phyloP scores from a whole-genome alignment of 2,888 invertebrate genomes.

The Drosophila suboccidentalis region DNA sequence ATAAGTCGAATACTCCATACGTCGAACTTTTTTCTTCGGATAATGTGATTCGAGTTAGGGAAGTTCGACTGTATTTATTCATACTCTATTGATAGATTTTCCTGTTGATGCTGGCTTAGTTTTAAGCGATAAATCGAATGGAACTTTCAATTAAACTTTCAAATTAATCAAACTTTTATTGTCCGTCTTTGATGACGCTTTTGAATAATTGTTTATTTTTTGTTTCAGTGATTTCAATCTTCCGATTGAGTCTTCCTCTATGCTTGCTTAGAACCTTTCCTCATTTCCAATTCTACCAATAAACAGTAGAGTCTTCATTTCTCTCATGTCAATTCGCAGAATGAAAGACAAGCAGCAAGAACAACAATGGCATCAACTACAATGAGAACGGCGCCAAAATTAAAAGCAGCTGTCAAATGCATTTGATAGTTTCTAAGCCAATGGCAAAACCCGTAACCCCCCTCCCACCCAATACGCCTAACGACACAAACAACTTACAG shows the following conservation, averaged over 20 bases:
- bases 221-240: neutral
- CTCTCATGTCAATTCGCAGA: conserved; percentile 5
- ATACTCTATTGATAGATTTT: too few relatives aligned
- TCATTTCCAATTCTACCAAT: neutral
- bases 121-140: neutral
- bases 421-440: conserved; percentile 69
- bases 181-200: neutral
- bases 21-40: too few relatives aligned
- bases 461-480: neutral
- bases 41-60: too few relatives aligned
- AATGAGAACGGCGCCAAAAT: conserved; percentile 41
- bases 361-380: conserved; percentile 13
- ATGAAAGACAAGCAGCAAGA: conserved; percentile 17
- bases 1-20: too few relatives aligned
- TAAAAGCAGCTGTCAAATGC: conserved; percentile 76
- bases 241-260: neutral
- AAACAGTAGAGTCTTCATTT: conserved; percentile 1
- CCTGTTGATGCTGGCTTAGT: too few relatives aligned
- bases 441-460: neutral
- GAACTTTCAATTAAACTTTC: neutral
- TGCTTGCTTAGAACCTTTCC: neutral
- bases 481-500: conserved; percentile 51
- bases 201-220: neutral
- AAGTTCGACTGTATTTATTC: too few relatives aligned
- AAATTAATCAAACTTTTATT: too few relatives aligned